Percentiles rank a stretch among this genome's conserved stretches.
Evolutionary conservation across 1,140 invertebrate species (phyloP).

Genomic region (Drosophila ambigua): DNA sequence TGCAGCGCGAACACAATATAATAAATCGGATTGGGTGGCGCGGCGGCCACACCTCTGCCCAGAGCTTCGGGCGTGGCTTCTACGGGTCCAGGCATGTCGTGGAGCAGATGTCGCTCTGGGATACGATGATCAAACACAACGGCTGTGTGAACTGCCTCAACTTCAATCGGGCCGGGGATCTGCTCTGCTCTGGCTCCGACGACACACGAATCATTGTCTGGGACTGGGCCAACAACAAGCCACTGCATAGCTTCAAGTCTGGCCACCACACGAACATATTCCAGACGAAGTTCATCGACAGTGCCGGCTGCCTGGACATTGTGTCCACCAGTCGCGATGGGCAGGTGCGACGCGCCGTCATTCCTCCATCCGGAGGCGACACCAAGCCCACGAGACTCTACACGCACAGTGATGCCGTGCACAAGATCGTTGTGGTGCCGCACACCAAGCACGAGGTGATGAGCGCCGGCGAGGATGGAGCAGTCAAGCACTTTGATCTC

Average conservation of each 20-base stretch:
- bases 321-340: constrained; percentile 95
- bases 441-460: constrained; percentile 91
- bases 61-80: constrained; percentile 85
- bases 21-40: constrained; percentile 59
- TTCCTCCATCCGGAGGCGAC: constrained; percentile 66
- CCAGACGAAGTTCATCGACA: constrained; percentile 90
- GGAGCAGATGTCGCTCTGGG: constrained; percentile 91
- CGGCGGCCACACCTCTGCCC: constrained; percentile 51
- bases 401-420: constrained; percentile 67
- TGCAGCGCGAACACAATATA: constrained; percentile 70
- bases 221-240: constrained; percentile 93
- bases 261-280: constrained; percentile 95
- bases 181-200: constrained; percentile 91
- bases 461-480: constrained; percentile 94
- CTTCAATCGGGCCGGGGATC: constrained; percentile 90
- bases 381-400: constrained; percentile 58
- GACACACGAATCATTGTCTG: constrained; percentile 94
- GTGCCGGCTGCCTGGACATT: constrained; percentile 89
- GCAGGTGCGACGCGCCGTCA: constrained; percentile 87
- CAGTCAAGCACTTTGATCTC: constrained; percentile 92
- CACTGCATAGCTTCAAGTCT: constrained; percentile 88
- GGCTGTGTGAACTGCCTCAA: constrained; percentile 97
- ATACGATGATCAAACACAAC: constrained; percentile 91
- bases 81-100: constrained; percentile 93
- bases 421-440: constrained; percentile 79